These are phyloP conservation scores for Catocala sponsa DNA, from an alignment of 2,888 invertebrate species.

Conservation along the genomic window DNA sequence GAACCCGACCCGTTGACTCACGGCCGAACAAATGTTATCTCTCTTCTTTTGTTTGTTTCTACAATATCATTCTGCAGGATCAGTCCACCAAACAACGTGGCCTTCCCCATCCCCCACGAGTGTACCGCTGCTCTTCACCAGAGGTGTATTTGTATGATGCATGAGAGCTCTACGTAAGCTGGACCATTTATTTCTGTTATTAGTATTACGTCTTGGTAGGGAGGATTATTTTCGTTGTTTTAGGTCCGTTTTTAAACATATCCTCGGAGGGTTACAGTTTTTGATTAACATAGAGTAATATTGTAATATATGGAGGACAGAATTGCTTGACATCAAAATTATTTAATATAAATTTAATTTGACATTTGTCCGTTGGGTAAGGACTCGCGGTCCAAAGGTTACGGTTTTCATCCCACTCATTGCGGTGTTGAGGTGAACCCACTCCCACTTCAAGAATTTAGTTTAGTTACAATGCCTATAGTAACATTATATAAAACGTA, in stretches of 20 bases:
- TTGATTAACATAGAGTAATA: constrained; percentile 3
- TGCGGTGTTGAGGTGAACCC: too few species aligned
- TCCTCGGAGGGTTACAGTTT: constrained; percentile 9
- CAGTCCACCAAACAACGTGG: constrained; percentile 56
- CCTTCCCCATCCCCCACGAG: constrained; percentile 43
- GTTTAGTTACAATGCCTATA: too few species aligned
- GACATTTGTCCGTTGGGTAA: background rate
- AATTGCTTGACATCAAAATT: background rate
- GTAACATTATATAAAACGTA: too few species aligned
- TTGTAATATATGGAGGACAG: background rate
- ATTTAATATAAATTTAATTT: background rate
- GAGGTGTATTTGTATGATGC: constrained; percentile 39
- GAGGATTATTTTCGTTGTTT: constrained; percentile 58
- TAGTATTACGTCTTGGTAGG: constrained; percentile 62
- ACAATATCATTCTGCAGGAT: constrained; percentile 74
- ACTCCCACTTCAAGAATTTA: too few species aligned
- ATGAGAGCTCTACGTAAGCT: constrained; percentile 52
- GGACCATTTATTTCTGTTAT: constrained; percentile 69
- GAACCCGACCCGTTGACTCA: constrained; percentile 79
- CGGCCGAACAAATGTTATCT: constrained; percentile 85
- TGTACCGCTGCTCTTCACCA: constrained; percentile 17
- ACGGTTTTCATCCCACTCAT: too few species aligned
- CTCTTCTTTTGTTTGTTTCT: constrained; percentile 86
- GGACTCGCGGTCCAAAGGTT: background rate
- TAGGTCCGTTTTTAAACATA: constrained; percentile 32